Percentiles rank a stretch among this genome's conserved stretches.
Evolutionary conservation across 2,113 vertebrate species (phyloP).

Genomic region (Chloroceryle aenea): DNA sequence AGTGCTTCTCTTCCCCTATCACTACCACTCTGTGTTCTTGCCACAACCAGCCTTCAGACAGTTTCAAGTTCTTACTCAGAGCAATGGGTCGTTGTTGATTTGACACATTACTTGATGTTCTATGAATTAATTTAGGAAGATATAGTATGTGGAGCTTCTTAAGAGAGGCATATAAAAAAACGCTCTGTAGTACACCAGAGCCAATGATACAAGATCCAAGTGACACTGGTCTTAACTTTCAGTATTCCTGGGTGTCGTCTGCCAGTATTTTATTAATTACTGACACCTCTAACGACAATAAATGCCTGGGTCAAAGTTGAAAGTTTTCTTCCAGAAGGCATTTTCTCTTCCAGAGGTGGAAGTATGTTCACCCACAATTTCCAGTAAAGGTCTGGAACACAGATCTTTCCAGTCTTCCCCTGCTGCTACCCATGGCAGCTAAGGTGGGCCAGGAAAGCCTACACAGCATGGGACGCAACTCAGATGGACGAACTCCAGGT

Average conservation of each 20-base stretch:
- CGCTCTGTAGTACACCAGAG: background rate
- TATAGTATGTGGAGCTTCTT: rapidly evolving
- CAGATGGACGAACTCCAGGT: background rate
- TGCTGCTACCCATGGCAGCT: background rate
- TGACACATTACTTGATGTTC: background rate
- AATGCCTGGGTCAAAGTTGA: background rate
- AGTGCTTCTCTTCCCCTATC: background rate
- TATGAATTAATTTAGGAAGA: background rate
- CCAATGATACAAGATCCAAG: rapidly evolving
- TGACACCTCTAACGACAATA: background rate
- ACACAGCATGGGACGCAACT: background rate
- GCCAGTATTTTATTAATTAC: background rate
- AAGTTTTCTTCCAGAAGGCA: rapidly evolving
- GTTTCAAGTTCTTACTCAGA: background rate
- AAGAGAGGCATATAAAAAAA: rapidly evolving
- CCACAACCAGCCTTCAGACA: background rate
- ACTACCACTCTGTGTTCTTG: background rate
- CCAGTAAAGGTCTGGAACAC: background rate
- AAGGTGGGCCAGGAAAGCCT: background rate
- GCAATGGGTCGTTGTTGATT: background rate
- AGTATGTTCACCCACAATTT: rapidly evolving
- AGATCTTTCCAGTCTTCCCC: background rate
- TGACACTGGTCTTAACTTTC: background rate
- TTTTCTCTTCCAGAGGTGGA: background rate
- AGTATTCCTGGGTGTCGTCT: conserved; percentile 1